Base-by-base conservation (phyloP, 92 coral and sea anemone species). In the Nematostella vectensis region DNA sequence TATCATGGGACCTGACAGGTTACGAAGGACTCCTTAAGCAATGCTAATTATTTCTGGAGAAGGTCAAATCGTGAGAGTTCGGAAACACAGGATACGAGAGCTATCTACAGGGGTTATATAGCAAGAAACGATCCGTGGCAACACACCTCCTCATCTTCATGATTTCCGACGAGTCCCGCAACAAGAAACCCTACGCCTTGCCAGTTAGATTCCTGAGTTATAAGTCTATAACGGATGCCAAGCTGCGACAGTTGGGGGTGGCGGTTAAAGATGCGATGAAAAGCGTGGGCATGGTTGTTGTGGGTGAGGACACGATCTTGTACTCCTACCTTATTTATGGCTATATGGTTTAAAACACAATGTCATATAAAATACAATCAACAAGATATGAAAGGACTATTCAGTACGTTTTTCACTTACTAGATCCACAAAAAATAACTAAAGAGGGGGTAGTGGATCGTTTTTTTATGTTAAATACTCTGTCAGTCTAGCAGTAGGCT, bases 1-100 rank as follows among this genome's bases (percentile, higher is more conserved):
- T 77, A 3, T 73, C 81, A 6, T 76, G 84, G 91, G 71, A 77
- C 58, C 57, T 23, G 4, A 58, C 49, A 37, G 83, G 89, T n/a
- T 76, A 58, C 63, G 83, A 77, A 36, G 71, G 72, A 29, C 55
- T 83, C 13, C 42, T 64, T 10, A 69, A 57, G 39, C n/a, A 50
- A 20, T 33, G 40, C 40, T 33, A 33, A 33, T 15, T 33, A n/a
- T 33, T 6, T 33, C 40, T 6, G 40, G 40, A 33, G 15, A 33
- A 33, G 40, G 40, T n/a, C n/a, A n/a, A n/a, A n/a, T n/a, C n/a
- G n/a, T n/a, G n/a, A 33, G 15, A 33, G 40, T 33, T 33, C 8
- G 15, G 8, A 33, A 6, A 6, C 40, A 6, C 40, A 6, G 38
- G 52, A 25, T 29, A 63, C 15, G 48, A 61, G 0, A n/a, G 47